These are phyloP conservation scores for Myopa tessellatipennis DNA, from an alignment of 2,888 invertebrate genomes.

Conservation along the genomic window DNA sequence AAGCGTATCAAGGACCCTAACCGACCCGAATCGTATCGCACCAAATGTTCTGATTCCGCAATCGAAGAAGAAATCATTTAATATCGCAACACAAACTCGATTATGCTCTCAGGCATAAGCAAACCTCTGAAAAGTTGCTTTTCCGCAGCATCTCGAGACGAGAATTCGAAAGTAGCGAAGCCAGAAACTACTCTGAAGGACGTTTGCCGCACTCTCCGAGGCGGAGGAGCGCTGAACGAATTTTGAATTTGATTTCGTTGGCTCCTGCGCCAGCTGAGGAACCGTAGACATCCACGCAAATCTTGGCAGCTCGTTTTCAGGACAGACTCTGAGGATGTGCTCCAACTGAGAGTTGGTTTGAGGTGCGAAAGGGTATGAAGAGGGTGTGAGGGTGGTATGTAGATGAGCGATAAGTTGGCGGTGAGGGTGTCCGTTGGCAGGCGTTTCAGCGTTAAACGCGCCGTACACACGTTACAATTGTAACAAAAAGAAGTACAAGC, in stretches of 20 bases:
- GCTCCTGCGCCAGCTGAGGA: not conserved
- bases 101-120: conserved; percentile 43
- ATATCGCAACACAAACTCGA: conserved; percentile 37
- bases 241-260: conserved; percentile 27
- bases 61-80: conserved; percentile 19
- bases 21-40: conserved; percentile 6
- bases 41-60: conserved; percentile 14
- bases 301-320: conserved; percentile 2
- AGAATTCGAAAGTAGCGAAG: not conserved
- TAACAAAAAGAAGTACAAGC: not conserved
- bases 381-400: not conserved
- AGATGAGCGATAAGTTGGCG: not conserved
- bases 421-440: not conserved
- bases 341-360: not conserved
- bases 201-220: not conserved
- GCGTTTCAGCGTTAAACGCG: conserved; percentile 11
- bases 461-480: conserved; percentile 27
- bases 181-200: not conserved
- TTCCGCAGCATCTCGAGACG: not conserved
- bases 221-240: not conserved
- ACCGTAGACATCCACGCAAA: conserved; percentile 13
- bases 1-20: not conserved
- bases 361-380: not conserved
- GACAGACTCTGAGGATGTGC: not conserved
- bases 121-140: conserved; percentile 3